These are phyloP conservation scores for Erpornis zantholeuca DNA, from an alignment of 2,113 vertebrate species.

Conservation along the genomic window DNA sequence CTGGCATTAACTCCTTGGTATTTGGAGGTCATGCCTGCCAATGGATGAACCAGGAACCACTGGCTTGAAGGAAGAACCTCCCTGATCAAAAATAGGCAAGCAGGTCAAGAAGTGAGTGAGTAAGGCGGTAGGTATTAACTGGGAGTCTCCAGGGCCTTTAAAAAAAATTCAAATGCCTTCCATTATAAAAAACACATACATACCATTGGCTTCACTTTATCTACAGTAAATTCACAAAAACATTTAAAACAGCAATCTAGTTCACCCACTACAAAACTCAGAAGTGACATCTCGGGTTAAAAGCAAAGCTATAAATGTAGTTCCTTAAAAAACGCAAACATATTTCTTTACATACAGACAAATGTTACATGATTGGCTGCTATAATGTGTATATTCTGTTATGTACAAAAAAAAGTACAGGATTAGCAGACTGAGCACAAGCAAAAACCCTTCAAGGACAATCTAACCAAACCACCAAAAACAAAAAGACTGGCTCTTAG, in stretches of 20 bases:
- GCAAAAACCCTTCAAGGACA: slow-evolving; percentile 72
- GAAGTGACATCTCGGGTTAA: slow-evolving; percentile 62
- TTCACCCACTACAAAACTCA: slow-evolving; percentile 68
- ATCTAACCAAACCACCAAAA: slow-evolving; percentile 80
- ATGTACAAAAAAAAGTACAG: slow-evolving; percentile 72
- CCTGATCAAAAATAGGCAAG: background rate
- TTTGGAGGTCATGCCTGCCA: slow-evolving; percentile 18
- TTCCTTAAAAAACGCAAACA: slow-evolving; percentile 73
- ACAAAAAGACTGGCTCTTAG: slow-evolving; percentile 79
- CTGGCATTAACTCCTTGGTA: slow-evolving; percentile 15
- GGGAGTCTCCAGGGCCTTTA: slow-evolving; percentile 52
- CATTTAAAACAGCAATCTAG: slow-evolving; percentile 59
- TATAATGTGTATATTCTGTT: slow-evolving; percentile 73
- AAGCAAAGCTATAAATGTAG: slow-evolving; percentile 74
- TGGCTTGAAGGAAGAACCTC: slow-evolving; percentile 20
- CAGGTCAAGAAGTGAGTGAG: slow-evolving; percentile 16
- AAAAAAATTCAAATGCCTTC: slow-evolving; percentile 52
- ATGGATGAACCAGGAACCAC: slow-evolving; percentile 24
- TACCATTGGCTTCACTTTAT: slow-evolving; percentile 74
- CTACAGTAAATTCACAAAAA: slow-evolving; percentile 78
- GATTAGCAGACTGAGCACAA: slow-evolving; percentile 72
- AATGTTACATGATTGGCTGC: slow-evolving; percentile 72
- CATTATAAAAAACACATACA: slow-evolving; percentile 81
- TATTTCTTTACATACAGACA: slow-evolving; percentile 76
- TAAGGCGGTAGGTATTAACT: slow-evolving; percentile 52